These are phyloP conservation scores for Neoascia interrupta DNA, from an alignment of 2,888 invertebrate species.

Conservation along the genomic window DNA sequence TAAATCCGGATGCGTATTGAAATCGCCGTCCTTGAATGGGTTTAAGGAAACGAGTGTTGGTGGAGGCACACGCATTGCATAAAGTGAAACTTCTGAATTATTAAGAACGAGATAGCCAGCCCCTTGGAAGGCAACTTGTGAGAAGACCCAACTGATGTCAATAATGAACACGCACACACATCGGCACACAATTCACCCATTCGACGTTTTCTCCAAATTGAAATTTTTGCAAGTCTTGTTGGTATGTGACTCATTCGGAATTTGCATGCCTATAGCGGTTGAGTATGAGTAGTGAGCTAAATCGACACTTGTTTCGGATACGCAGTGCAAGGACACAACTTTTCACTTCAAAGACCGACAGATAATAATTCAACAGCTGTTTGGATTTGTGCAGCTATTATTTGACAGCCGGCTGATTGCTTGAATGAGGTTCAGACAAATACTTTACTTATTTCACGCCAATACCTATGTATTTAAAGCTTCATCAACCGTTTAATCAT, in stretches of 20 bases:
- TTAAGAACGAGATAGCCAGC: too few species aligned
- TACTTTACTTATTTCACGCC: not conserved
- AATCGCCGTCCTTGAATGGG: constrained; percentile 26
- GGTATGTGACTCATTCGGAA: constrained; percentile 38
- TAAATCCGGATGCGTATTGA: constrained; percentile 23
- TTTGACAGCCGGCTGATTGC: constrained; percentile 28
- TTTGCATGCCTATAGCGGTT: too few species aligned
- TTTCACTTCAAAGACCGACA: not conserved
- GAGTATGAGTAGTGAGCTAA: not conserved
- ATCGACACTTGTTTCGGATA: constrained; percentile 9
- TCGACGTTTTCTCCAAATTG: constrained; percentile 36
- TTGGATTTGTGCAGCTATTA: constrained; percentile 7
- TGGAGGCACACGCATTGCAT: not conserved
- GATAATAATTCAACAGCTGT: constrained; percentile 36
- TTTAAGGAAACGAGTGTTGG: constrained; percentile 23
- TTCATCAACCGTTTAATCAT: constrained; percentile 20
- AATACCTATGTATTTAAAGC: constrained; percentile 31
- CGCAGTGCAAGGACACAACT: constrained; percentile 34
- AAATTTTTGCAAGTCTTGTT: constrained; percentile 18
- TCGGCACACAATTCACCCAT: too few species aligned
- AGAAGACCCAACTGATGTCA: constrained; percentile 23
- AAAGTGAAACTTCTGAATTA: constrained; percentile 8
- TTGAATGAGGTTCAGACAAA: not conserved
- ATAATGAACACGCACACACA: too few species aligned
- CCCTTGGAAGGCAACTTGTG: not conserved